Evolutionary conservation across 2,113 vertebrate species (phyloP), one percentile per base, ranked within the genome.

Genomic region (Urocolius indicus): DNA sequence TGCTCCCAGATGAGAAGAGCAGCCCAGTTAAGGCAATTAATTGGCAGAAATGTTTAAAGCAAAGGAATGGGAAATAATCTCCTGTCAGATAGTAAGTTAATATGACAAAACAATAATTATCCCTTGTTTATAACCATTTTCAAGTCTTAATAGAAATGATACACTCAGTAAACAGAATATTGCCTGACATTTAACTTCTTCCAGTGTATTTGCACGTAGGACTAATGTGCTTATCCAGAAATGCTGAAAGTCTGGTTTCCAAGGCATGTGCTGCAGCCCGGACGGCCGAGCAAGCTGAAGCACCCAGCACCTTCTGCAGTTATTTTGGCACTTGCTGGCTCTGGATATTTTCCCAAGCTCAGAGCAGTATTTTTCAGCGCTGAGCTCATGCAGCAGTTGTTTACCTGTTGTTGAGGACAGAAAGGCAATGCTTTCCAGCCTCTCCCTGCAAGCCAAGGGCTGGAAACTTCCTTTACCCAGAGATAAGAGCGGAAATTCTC

Each of bases 401-500:
- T 75, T 80, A 75, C 87, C 81, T 75, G 69, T 5, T n/a, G 75
- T 3, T 24, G 43, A 34, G 58, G 75, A 41, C 57, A 11, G 36
- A 9, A 7, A 27, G 51, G 68, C 38, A 17, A 18, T 0, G 13
- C 32, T 41, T 51, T n/a, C 80, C 62, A 85, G 46, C 74, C 46
- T 54, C 66, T 62, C 48, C 63, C 32, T 5, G 30, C 57, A 4
- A 36, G 75, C 57, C 57, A 55, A 76, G 57, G 22, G 17, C 62
- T 66, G 76, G n/a, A 86, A 71, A 26, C 76, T 65, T 65, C 57
- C 57, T 81, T 46, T 7, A 21, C 13, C 61, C 38, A 32, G 57
- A 66, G 69, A 85, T 85, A 81, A 86, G 82, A 32, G 63, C 22
- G 27, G 92, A 90, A 90, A 82, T 81, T 90, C 76, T 55, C 82